Evolutionary conservation across 2,888 invertebrate genomes (phyloP), one percentile per base, ranked within the genome.

Genomic region (Drosophila niveifrons): DNA sequence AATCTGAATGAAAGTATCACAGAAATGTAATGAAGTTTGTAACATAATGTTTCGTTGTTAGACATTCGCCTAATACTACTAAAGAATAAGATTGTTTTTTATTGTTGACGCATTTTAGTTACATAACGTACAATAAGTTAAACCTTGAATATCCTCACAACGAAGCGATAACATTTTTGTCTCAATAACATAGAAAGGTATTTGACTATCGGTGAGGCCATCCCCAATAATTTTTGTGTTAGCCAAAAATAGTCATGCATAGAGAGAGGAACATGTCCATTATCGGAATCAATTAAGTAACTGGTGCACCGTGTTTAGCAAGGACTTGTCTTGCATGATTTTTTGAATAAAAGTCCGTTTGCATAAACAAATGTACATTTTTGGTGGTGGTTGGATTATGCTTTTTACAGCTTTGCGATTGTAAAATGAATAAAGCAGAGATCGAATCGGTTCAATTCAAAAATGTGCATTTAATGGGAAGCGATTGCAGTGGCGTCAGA

Each of bases 391-490:
- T 65, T 58, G 13, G 17, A 18, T n/a, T 48, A 39, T 36, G 47
- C 31, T 36, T 50, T 63, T 62, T 50, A 18, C 41, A 17, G 28
- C 15, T 18, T 55, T 66, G 29, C 4, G 47, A 46, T 4, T 23
- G 47, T 2, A 15, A 47, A 51, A 13, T 9, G 17, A 29, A 17
- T 13, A 51, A 39, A 36, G 36, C 15, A 11, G 29, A 53, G 55
- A 61, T 51, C 47, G 44, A 52, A 56, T 52, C 53, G 44, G 58
- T 39, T 46, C 13, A 39, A 65, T 43, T 56, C 52, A 62, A 69
- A 82, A 75, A 88, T 80, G 77, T 83, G 87, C 81, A 77, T 86
- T 86, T 88, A 86, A 88, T 86, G 78, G 72, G 39, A 66, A 50
- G 44, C 75, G 75, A 70, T 79, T 72, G 76, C 76, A 69, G 43